Base-by-base conservation (phyloP, 2,888 invertebrate species). In the Eupithecia centaureata region DNA sequence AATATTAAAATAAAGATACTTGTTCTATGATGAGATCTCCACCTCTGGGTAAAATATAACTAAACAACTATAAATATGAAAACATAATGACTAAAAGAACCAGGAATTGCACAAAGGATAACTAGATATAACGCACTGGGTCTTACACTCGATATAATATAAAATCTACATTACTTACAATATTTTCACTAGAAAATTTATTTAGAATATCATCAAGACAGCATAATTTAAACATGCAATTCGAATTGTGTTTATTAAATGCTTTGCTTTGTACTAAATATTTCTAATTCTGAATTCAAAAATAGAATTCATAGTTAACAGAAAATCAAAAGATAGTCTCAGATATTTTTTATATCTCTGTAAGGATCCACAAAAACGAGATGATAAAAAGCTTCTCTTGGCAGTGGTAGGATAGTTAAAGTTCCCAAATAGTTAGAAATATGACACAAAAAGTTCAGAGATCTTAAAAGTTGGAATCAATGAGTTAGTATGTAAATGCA, bases 121-220 rank as follows among this genome's bases (percentile, higher is more conserved):
- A 65, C 68, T 70, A 64, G 28, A 22, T 57, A 57, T 30, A 76
- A 76, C 52, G 73, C 73, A 79, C 77, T 75, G 77, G 75, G 59
- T 61, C 65, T 71, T 76, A 70, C 78, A 80, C 72, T 79, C 71
- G 73, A 73, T 79, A 82, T 78, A 75, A 81, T 83, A 84, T 82
- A 82, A 83, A 83, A 83, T 82, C 84, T 83, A 83, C 77, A 70
- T 72, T 77, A 79, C 67, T 77, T 75, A 77, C 73, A 65, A 74
- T 72, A 73, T 72, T 71, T 73, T 74, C 38, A 64, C 70, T 76
- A 73, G 66, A 64, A 63, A 63, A 70, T 68, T 74, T 66, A 70
- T 73, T 72, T 67, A 72, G 42, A 67, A 70, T 65, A 72, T 65
- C 47, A 47, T 47, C 47, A 68, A 18, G 57, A 56, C n/a, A 56